Conservation (phyloP, 2,888 invertebrate genomes). For the Endomychus coccineus region DNA sequence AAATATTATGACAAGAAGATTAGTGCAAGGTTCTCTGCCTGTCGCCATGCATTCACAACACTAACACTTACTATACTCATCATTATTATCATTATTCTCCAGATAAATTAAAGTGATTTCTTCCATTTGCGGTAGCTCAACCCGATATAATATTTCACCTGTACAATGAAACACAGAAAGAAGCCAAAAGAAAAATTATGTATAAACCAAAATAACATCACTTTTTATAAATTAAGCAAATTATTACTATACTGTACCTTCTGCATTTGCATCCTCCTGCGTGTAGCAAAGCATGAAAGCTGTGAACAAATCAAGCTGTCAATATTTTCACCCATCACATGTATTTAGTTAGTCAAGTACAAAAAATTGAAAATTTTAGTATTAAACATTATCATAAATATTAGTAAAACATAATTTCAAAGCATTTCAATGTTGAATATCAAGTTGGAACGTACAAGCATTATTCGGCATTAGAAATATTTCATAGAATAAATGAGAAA, state of each 20-base stretch:
- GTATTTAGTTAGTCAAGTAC: too few species aligned
- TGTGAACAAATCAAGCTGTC: conserved; percentile 58
- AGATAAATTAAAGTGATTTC: conserved; percentile 90
- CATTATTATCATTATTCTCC: conserved; percentile 68
- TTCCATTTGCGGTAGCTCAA: conserved; percentile 90
- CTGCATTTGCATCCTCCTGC: conserved; percentile 83
- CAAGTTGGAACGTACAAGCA: too few species aligned
- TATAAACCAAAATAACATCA: conserved; percentile 20
- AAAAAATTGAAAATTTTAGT: too few species aligned
- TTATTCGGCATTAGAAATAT: too few species aligned
- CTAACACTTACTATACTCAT: conserved; percentile 60
- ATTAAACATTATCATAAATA: too few species aligned
- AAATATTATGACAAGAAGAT: conserved; percentile 24
- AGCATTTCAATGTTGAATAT: too few species aligned
- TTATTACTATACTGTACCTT: conserved; percentile 60
- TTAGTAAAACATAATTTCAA: too few species aligned
- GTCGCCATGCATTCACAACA: conserved; percentile 55
- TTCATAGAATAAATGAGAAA: too few species aligned
- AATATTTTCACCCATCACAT: too few species aligned
- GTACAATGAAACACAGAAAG: conserved; percentile 50
- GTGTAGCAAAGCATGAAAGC: conserved; percentile 94
- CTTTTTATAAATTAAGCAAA: conserved; percentile 18
- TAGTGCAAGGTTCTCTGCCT: conserved; percentile 28
- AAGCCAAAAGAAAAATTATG: conserved; percentile 44
- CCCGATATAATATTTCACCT: conserved; percentile 88